phyloP scores from a whole-genome alignment of 2,797 vertebrate genomes.

The Phoxinus dragarum region DNA sequence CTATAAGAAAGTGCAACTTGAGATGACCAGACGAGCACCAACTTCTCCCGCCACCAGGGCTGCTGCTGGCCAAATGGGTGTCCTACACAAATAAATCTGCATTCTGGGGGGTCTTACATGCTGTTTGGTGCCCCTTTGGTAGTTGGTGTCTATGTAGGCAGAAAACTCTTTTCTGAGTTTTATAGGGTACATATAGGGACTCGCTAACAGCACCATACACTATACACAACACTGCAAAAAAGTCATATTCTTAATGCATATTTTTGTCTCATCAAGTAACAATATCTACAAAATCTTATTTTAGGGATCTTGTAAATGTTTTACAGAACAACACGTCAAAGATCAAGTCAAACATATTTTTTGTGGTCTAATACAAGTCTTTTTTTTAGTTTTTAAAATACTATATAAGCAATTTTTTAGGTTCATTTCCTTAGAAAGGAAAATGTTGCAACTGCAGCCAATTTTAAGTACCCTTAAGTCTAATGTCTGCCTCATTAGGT shows the following conservation, averaged over 20 bases:
- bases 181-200: too few relatives aligned
- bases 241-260: neutral
- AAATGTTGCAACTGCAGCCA: neutral
- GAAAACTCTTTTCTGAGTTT: neutral
- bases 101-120: neutral
- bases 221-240: neutral
- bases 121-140: neutral
- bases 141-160: neutral
- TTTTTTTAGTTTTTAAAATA: neutral
- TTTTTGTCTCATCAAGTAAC: neutral
- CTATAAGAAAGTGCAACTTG: too few relatives aligned
- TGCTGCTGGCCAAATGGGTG: too few relatives aligned
- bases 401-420: neutral
- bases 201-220: neutral
- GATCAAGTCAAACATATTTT: too few relatives aligned
- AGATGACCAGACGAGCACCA: too few relatives aligned
- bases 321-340: neutral
- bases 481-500: constrained; percentile 75
- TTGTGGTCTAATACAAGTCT: neutral
- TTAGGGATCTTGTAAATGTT: neutral
- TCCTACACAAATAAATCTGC: too few relatives aligned
- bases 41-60: too few relatives aligned
- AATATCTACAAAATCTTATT: neutral
- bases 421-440: neutral
- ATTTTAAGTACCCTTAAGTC: neutral